Base-by-base conservation (phyloP, 2,113 vertebrate genomes). In the Paedocypris sp. region DNA sequence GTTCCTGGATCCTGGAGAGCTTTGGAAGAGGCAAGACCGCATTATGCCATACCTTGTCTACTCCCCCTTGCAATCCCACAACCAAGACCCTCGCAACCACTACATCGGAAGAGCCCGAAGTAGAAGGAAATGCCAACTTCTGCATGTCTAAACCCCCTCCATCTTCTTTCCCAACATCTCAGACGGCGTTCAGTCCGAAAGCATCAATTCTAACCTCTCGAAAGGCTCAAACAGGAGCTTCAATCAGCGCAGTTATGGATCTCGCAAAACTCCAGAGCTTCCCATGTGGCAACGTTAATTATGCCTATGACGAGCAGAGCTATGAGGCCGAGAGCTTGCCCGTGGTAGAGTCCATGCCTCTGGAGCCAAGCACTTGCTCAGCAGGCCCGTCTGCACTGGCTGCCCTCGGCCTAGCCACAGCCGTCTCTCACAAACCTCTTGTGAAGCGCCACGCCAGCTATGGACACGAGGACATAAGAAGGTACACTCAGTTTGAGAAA, bases 271-370 rank as follows among this genome's bases (percentile, higher is more conserved):
- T 90, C 5, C 91, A 90, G 73, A 87, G 73, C 60, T 92, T 92
- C 67, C 87, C 91, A 3, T 91, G 88, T 2, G 88, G 90, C 51
- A 92, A 91, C 7, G 86, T 92, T 58, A 94, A 92, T 77, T 92
- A 90, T 9, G 89, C 90, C 53, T 94, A 88, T 0, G 87, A 91
- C 7, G 87, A 83, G 68, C 81, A 81, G 33, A 84, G 74, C 72
- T 81, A 79, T 22, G 83, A 83, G 73, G 65, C 73, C 1, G 83
- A 85, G 73, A 82, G 71, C 41, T 73, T 82, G 31, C 78, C 85
- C 0, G 18, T 82, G 33, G 79, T 79, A 12, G 60, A 77, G 58
- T 60, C 78, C 64, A 82, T 75, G 73, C 51, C 59, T 19, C 65
- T 77, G 11, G 80, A 85, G 45, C 73, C 79, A 33, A 75, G 75